A percentile compares a stretch with the other conserved stretches of the same genome.
These are phyloP conservation scores for Andrena camellia DNA, from an alignment of 2,888 invertebrate species.

Conservation along the genomic window DNA sequence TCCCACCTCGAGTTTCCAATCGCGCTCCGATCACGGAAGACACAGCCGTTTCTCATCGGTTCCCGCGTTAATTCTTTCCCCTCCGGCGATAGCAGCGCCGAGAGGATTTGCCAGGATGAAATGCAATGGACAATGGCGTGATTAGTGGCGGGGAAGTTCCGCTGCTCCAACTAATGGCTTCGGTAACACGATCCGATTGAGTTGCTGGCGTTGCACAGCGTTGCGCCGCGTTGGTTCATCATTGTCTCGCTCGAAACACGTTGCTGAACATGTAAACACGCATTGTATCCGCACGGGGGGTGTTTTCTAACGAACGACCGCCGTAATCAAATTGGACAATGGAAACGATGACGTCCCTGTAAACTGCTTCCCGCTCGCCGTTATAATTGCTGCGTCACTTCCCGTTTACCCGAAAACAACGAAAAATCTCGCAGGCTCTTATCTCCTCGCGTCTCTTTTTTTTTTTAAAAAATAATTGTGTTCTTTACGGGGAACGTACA, in stretches of 20 bases:
- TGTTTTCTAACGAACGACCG: constrained; percentile 33
- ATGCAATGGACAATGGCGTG: constrained; percentile 44
- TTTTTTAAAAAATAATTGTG: not conserved
- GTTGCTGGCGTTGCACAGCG: constrained; percentile 15
- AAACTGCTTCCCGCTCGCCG: not conserved
- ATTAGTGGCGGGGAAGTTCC: constrained; percentile 43
- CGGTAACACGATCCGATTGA: constrained; percentile 52
- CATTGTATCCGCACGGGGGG: not conserved
- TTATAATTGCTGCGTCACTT: constrained; percentile 21
- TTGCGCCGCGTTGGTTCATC: constrained; percentile 16
- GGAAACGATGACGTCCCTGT: constrained; percentile 7
- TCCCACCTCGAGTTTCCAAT: not conserved
- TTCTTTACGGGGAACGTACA: not conserved
- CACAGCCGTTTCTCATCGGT: not conserved
- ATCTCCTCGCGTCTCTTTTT: too few relatives aligned
- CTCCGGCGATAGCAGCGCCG: not conserved
- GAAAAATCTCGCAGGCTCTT: not conserved
- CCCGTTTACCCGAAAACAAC: not conserved
- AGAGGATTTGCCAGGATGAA: constrained; percentile 25
- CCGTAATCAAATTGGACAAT: constrained; percentile 22
- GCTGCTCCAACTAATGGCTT: constrained; percentile 41
- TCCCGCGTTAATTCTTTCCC: not conserved
- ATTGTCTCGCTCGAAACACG: constrained; percentile 42
- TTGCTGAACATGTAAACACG: constrained; percentile 47
- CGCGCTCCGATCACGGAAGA: constrained; percentile 8